Conservation (phyloP, 2,113 vertebrate genomes). For the Chionis minor region DNA sequence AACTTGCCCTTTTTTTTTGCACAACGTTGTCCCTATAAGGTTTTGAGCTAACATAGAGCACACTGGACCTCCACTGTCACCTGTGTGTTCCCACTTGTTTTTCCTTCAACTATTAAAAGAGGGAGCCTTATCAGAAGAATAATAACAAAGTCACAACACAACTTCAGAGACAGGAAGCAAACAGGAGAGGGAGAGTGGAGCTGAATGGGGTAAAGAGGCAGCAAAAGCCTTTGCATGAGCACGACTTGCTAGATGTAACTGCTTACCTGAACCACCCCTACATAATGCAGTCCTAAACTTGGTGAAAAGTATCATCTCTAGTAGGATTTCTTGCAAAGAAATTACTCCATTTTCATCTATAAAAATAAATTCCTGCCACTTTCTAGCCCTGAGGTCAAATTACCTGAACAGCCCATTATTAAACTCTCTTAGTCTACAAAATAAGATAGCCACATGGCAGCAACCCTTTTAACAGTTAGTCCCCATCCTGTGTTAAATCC, state of each 20-base stretch:
- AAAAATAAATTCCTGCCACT: not conserved
- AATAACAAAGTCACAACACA: not conserved
- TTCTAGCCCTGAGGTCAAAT: not conserved
- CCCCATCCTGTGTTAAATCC: not conserved
- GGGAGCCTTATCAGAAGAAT: not conserved
- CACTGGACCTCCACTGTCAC: not conserved
- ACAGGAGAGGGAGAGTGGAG: not conserved
- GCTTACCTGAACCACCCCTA: not conserved
- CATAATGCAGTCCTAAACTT: not conserved
- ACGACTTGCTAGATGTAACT: not conserved
- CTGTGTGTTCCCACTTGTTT: not conserved
- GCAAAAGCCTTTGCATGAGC: not conserved
- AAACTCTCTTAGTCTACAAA: not conserved
- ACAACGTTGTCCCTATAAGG: fast-evolving
- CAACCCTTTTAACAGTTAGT: not conserved
- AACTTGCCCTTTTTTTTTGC: not conserved
- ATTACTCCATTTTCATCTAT: not conserved
- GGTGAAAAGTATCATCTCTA: not conserved
- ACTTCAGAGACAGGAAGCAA: not conserved
- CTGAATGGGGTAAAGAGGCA: not conserved
- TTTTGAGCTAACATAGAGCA: not conserved
- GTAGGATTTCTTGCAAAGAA: not conserved
- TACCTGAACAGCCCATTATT: not conserved
- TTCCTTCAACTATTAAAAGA: not conserved
- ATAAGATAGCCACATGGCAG: not conserved